Evolutionary conservation across 2,797 vertebrate genomes (phyloP).

Genomic region (Silurus lanzhouensis): DNA sequence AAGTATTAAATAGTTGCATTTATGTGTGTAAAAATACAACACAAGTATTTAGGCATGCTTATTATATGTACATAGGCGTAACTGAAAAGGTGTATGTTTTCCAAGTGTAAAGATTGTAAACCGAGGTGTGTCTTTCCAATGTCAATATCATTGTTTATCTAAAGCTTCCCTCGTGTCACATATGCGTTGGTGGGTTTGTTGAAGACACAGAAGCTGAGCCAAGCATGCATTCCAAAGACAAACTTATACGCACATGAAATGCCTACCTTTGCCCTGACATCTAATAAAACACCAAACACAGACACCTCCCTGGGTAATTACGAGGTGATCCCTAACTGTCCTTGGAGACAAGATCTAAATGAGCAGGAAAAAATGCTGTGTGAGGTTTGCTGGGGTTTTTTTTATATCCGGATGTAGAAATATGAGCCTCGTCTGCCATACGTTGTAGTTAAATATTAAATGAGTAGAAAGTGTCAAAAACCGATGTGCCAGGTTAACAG

Average conservation of each 20-base stretch:
- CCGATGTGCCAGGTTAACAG: neutral
- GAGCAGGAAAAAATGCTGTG: neutral
- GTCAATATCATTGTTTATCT: slow-evolving; percentile 66
- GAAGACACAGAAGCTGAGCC: slow-evolving; percentile 55
- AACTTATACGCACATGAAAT: slow-evolving; percentile 52
- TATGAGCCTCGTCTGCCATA: neutral
- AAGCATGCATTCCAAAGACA: slow-evolving; percentile 62
- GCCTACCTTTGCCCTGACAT: slow-evolving; percentile 37
- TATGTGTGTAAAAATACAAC: too few species aligned
- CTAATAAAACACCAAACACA: slow-evolving; percentile 52
- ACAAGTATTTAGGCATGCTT: neutral
- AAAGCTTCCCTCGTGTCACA: slow-evolving; percentile 40
- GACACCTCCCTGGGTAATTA: slow-evolving; percentile 50
- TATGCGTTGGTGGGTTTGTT: slow-evolving; percentile 51
- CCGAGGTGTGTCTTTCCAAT: slow-evolving; percentile 43
- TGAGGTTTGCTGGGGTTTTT: neutral
- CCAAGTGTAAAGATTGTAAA: slow-evolving; percentile 2
- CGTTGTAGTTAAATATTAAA: neutral
- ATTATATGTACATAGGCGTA: neutral
- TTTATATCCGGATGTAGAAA: neutral
- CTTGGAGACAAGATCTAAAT: neutral
- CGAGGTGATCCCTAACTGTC: slow-evolving; percentile 50
- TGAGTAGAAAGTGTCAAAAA: neutral
- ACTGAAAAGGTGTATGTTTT: slow-evolving; percentile 13
- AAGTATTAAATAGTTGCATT: neutral